phyloP scores from a whole-genome alignment of 2,888 invertebrate genomes.

The Trilocha varians region DNA sequence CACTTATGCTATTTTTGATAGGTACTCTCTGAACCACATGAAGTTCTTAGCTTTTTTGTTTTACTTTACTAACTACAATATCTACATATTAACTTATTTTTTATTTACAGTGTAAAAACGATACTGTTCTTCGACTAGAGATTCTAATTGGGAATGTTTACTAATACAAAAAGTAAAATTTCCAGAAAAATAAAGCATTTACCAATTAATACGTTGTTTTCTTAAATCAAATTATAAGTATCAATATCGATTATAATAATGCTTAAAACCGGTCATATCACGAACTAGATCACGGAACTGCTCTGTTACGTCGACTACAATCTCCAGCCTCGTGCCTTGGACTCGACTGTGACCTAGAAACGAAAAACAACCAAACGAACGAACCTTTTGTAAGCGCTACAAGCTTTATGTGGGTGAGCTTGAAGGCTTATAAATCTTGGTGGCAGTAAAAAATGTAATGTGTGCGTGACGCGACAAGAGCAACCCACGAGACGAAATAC shows the following conservation, averaged over 20 bases:
- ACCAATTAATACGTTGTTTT: background rate
- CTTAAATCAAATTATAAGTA: too few species aligned
- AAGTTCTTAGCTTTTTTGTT: too few species aligned
- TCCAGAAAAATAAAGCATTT: background rate
- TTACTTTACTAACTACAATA: too few species aligned
- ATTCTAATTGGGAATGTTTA: too few species aligned
- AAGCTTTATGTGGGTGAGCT: slow-evolving; percentile 41
- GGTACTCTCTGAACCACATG: too few species aligned
- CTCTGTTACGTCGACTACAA: slow-evolving; percentile 27
- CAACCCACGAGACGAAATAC: slow-evolving; percentile 35
- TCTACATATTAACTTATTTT: too few species aligned
- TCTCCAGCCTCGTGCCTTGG: slow-evolving; percentile 23
- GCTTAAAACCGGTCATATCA: slow-evolving; percentile 7
- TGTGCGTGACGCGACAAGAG: slow-evolving; percentile 41
- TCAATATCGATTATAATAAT: background rate
- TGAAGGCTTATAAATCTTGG: slow-evolving; percentile 59
- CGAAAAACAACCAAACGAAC: slow-evolving; percentile 39
- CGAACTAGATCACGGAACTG: slow-evolving; percentile 51
- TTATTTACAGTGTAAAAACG: too few species aligned
- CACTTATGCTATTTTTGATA: too few species aligned
- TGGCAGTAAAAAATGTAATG: slow-evolving; percentile 23
- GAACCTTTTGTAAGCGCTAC: background rate
- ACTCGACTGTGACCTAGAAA: slow-evolving; percentile 51
- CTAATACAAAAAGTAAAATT: too few species aligned
- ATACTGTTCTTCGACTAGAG: too few species aligned